These are phyloP conservation scores for Zoanthus sociatus DNA, from an alignment of 92 coral and sea anemone species.

Conservation along the genomic window DNA sequence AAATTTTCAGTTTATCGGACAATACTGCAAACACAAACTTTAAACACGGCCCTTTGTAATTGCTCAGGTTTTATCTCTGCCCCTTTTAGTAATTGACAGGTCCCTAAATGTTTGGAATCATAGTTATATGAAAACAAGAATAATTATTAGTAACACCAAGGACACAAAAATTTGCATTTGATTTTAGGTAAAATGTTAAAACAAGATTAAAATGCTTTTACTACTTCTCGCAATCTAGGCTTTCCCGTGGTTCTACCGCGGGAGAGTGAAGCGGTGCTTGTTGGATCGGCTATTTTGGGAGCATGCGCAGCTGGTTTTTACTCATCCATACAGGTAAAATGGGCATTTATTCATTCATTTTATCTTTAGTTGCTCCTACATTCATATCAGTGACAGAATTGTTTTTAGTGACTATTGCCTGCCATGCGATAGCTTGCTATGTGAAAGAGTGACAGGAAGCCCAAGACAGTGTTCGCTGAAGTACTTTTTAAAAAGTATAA, in stretches of 20 bases:
- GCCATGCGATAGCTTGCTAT: constrained; percentile 1
- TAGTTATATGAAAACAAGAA: too few species aligned
- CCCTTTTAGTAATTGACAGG: too few species aligned
- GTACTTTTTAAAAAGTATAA: not conserved
- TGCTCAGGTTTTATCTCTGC: too few species aligned
- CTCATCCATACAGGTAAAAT: constrained; percentile 76
- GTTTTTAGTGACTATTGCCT: not conserved
- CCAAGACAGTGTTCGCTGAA: not conserved
- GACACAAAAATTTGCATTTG: too few species aligned
- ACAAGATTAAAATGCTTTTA: too few species aligned
- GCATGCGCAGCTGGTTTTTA: constrained; percentile 91
- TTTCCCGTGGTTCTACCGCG: constrained; percentile 88
- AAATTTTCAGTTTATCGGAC: too few species aligned
- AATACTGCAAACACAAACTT: too few species aligned
- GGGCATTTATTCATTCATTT: too few species aligned
- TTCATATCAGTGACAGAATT: not conserved
- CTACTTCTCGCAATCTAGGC: constrained; percentile 48
- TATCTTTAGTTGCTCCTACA: not conserved
- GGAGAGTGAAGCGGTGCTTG: constrained; percentile 85
- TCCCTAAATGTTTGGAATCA: too few species aligned
- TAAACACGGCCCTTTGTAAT: too few species aligned
- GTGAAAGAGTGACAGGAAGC: not conserved
- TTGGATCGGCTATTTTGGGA: constrained; percentile 91
- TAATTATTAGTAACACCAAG: too few species aligned
- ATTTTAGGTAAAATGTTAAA: too few species aligned